Evolutionary conservation across 2,888 invertebrate species (phyloP).

Genomic region (Morpho helenor): DNA sequence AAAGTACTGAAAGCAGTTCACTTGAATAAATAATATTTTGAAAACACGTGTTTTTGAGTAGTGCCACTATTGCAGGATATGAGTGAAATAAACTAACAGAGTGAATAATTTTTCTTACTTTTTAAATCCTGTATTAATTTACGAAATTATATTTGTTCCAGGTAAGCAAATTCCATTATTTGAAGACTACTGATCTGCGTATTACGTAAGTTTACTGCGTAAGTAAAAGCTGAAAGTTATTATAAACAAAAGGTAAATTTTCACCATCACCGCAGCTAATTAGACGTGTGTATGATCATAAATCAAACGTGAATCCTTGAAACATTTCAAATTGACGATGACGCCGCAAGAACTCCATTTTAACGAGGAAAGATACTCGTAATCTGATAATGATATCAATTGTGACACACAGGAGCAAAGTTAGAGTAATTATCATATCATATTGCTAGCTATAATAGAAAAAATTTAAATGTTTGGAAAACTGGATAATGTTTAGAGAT

Average conservation of each 20-base stretch:
- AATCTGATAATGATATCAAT: conserved; percentile 47
- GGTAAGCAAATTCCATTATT: conserved; percentile 6
- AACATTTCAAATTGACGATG: conserved; percentile 38
- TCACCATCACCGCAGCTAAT: conserved; percentile 21
- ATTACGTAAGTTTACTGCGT: background rate
- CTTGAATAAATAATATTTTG: no score
- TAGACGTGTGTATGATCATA: conserved; percentile 24
- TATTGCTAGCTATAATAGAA: background rate
- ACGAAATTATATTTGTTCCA: conserved; percentile 4
- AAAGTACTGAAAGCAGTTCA: no score
- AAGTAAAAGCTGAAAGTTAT: conserved; percentile 1
- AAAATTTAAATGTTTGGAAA: background rate
- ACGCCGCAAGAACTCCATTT: conserved; percentile 43
- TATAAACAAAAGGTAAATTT: conserved; percentile 4
- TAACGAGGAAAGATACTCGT: conserved; percentile 40
- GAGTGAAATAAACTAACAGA: no score
- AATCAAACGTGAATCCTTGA: conserved; percentile 28
- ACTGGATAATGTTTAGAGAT: background rate
- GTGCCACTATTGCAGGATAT: no score
- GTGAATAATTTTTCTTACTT: no score
- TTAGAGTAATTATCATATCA: conserved; percentile 1
- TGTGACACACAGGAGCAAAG: conserved; percentile 36
- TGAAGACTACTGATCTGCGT: background rate
- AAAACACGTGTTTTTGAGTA: no score
- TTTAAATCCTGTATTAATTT: no score